Evolutionary conservation across 2,113 vertebrate species (phyloP).

Genomic region (pig (Sus scrofa)): T2T-Sscrofa CM000824.6:60939501-60940000

Average conservation of each 20-base stretch:
- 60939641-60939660: background rate
- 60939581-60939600: background rate
- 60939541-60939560: background rate
- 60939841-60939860: background rate
- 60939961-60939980: background rate
- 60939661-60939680: background rate
- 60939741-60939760: background rate
- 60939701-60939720: background rate
- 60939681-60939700: background rate
- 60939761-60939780: background rate
- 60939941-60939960: background rate
- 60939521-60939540: background rate
- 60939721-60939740: background rate
- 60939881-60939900: background rate
- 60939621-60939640: background rate
- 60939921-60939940: background rate
- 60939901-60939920: background rate
- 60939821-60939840: background rate
- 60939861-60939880: background rate
- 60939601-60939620: background rate
- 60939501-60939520: background rate
- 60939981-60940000: background rate
- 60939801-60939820: background rate
- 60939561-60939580: background rate
- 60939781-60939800: background rate